Percentiles rank a stretch among this genome's conserved stretches.
These are phyloP conservation scores for Alligator mississippiensis DNA, from an alignment of 2,113 vertebrate genomes.

Conservation along the genomic window DNA sequence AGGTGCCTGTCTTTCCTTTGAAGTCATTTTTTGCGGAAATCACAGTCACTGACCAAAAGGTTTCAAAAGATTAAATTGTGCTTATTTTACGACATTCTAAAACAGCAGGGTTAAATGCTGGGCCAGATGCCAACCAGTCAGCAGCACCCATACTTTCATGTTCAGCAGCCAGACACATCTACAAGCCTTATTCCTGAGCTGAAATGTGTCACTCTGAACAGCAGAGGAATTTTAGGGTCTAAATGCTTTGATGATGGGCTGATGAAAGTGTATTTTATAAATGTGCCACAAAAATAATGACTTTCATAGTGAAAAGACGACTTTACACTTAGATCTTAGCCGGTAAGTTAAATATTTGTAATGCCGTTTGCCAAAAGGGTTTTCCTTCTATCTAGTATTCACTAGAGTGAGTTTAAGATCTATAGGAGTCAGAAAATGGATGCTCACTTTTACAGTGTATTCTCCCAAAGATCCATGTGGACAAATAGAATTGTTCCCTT, in stretches of 20 bases:
- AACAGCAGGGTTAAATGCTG: conserved; percentile 79
- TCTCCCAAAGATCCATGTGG: neutral
- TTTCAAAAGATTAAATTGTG: conserved; percentile 82
- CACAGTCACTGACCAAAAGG: conserved; percentile 80
- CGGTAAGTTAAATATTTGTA: conserved; percentile 11
- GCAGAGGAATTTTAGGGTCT: conserved; percentile 51
- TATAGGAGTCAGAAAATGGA: neutral
- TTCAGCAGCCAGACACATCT: conserved; percentile 75
- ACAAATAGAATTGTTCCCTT: neutral
- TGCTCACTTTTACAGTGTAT: fast-evolving
- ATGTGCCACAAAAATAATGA: conserved; percentile 14
- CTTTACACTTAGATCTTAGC: neutral
- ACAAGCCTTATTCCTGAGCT: conserved; percentile 64
- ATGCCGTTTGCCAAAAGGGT: conserved; percentile 40
- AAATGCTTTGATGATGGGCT: conserved; percentile 49
- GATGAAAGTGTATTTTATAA: conserved; percentile 61
- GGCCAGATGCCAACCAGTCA: conserved; percentile 77
- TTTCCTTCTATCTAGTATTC: neutral
- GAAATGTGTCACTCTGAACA: conserved; percentile 68
- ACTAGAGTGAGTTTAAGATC: neutral
- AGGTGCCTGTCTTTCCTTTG: conserved; percentile 79
- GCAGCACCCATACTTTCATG: conserved; percentile 80
- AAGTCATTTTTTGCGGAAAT: conserved; percentile 81
- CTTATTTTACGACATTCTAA: conserved; percentile 82
- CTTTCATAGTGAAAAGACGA: neutral